phyloP scores from a whole-genome alignment of 1,140 invertebrate genomes.

The Lethocerus indicus region DNA sequence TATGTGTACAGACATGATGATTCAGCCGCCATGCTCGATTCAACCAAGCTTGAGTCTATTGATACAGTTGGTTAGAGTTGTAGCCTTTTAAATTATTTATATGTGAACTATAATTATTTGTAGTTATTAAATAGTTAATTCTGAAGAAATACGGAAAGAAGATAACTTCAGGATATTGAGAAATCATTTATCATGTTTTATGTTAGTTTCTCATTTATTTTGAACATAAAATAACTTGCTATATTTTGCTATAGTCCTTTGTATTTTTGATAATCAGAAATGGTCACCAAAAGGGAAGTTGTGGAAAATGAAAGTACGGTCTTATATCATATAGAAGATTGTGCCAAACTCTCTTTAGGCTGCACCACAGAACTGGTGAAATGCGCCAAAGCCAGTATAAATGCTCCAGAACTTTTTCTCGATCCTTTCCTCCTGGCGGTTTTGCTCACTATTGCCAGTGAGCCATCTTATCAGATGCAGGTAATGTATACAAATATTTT shows the following conservation, averaged over 20 bases:
- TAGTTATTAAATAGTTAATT: background rate
- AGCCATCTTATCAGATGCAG: slow-evolving; percentile 28
- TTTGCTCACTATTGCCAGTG: slow-evolving; percentile 28
- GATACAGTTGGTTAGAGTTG: slow-evolving; percentile 13
- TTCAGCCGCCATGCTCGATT: slow-evolving; percentile 3
- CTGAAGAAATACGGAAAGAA: background rate
- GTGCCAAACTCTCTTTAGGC: slow-evolving; percentile 27
- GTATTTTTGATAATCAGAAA: background rate
- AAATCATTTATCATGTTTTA: slow-evolving; percentile 5
- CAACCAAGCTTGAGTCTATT: slow-evolving; percentile 19
- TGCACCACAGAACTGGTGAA: slow-evolving; percentile 31
- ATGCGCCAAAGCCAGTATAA: slow-evolving; percentile 28
- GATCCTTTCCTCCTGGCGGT: slow-evolving; percentile 35
- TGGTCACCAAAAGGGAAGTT: slow-evolving; percentile 10
- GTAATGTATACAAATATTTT: slow-evolving; percentile 19
- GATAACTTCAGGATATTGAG: background rate
- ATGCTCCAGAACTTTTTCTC: slow-evolving; percentile 30
- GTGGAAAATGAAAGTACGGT: slow-evolving; percentile 30
- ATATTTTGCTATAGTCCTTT: background rate
- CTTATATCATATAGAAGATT: slow-evolving; percentile 34
- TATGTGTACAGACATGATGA: slow-evolving; percentile 20
- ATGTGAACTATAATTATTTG: background rate
- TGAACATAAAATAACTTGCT: background rate
- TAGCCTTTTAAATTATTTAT: slow-evolving; percentile 3
- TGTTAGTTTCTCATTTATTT: slow-evolving; percentile 5